phyloP scores from a whole-genome alignment of 2,888 invertebrate genomes.

The Melanargia galathea region DNA sequence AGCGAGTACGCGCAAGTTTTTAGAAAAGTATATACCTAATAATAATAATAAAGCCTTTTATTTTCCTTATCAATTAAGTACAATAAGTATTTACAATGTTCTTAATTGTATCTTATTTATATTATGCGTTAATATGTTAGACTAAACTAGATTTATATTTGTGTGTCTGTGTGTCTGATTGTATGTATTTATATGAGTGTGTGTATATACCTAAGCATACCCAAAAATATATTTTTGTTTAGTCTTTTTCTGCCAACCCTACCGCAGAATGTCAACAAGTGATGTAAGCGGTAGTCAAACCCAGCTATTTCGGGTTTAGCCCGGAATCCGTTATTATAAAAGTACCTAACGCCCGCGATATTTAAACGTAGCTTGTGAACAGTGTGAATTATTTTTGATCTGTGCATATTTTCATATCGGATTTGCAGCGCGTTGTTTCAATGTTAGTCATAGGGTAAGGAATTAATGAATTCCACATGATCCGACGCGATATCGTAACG shows the following conservation, averaged over 20 bases:
- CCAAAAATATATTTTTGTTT: too few species aligned
- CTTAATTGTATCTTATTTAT: background rate
- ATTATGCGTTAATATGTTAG: background rate
- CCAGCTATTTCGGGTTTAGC: slow-evolving; percentile 65
- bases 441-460: slow-evolving; percentile 31
- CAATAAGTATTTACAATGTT: too few species aligned
- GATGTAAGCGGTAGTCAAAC: slow-evolving; percentile 69
- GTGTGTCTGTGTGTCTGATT: too few species aligned
- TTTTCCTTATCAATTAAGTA: too few species aligned
- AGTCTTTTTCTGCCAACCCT: slow-evolving; percentile 43
- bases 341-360: slow-evolving; percentile 44
- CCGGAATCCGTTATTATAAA: slow-evolving; percentile 63
- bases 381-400: slow-evolving; percentile 36
- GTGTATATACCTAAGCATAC: too few species aligned
- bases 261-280: slow-evolving; percentile 62
- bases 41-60: too few species aligned
- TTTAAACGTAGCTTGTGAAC: slow-evolving; percentile 51
- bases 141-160: too few species aligned
- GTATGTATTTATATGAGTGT: too few species aligned
- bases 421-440: slow-evolving; percentile 29
- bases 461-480: background rate
- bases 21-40: too few species aligned
- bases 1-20: too few species aligned
- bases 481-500: slow-evolving; percentile 3
- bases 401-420: slow-evolving; percentile 30